Conservation (phyloP, 2,797 vertebrate species). For the Loriculus beryllinus region DNA sequence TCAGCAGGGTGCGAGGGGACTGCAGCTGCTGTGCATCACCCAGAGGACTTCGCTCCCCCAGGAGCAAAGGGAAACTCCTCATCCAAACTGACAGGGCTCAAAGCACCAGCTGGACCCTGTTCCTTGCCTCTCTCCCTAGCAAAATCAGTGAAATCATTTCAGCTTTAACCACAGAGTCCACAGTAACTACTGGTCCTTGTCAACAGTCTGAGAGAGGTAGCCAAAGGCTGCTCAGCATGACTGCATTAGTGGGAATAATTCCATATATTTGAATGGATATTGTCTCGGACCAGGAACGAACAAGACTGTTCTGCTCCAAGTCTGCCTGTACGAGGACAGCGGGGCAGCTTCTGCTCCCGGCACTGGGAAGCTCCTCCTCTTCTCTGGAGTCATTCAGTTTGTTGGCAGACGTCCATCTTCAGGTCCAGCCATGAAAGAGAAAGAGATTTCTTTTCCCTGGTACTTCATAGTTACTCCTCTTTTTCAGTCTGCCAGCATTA, state of each 20-base stretch:
- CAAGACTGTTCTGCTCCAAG: constrained; percentile 34
- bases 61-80: not conserved
- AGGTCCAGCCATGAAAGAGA: not conserved
- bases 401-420: not conserved
- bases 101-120: not conserved
- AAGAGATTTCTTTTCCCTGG: not conserved
- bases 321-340: rapidly evolving
- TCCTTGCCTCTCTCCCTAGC: not conserved
- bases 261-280: constrained; percentile 35
- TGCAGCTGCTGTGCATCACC: not conserved
- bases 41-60: rapidly evolving
- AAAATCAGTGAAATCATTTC: not conserved
- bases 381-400: not conserved
- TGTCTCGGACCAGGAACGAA: constrained; percentile 44
- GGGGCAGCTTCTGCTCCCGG: rapidly evolving
- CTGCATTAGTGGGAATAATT: not conserved
- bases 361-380: not conserved
- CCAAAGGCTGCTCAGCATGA: not conserved
- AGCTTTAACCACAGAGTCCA: not conserved
- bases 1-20: rapidly evolving
- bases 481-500: not conserved
- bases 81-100: not conserved
- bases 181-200: constrained; percentile 14
- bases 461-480: not conserved
- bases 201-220: not conserved